Base-by-base conservation (phyloP, 1,140 invertebrate genomes). In the Temnothorax nylanderi region DNA sequence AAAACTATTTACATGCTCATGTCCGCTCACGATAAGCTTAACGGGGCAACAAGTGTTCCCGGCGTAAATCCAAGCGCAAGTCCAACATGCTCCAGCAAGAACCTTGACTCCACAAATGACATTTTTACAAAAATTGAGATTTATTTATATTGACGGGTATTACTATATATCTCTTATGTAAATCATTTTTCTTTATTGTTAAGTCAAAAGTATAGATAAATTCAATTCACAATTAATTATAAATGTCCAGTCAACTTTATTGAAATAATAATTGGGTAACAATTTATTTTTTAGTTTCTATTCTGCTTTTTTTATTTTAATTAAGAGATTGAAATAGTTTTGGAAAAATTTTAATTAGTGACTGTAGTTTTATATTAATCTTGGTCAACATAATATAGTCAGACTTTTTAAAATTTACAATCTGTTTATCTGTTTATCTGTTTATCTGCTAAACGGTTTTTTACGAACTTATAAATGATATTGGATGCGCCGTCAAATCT, bases 11-110 rank as follows among this genome's bases (percentile, higher is more conserved):
- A 88, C 82, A 78, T 88, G 87, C 89, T 26, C 37, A 80, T 89
- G 85, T 71, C 88, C 89, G 90, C 89, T 86, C 89, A 91, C 89
- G 91, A 92, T 84, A 91, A 88, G 72, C 77, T 90, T 89, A 76
- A 78, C 76, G 71, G 75, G 91, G 91, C 91, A 92, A 92, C 91
- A 92, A 92, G 91, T 92, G 90, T 89, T 90, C 58, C 72, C 64
- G 74, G 77, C 58, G 32, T 47, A 78, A 78, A 47, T 78, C 58
- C 76, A 78, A 60, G 60, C 26, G 26, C 74, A 90, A 85, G 49
- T 60, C 78, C 76, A 60, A 26, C 51, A 11, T 72, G 77, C 77
- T 77, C 11, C 64, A 85, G 69, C 80, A 18, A 80, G 41, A 67
- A 81, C 78, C 65, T 89, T 64, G 49, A 71, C 54, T 64, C 8